phyloP scores from a whole-genome alignment of 2,888 invertebrate genomes.

The Volucella inflata region DNA sequence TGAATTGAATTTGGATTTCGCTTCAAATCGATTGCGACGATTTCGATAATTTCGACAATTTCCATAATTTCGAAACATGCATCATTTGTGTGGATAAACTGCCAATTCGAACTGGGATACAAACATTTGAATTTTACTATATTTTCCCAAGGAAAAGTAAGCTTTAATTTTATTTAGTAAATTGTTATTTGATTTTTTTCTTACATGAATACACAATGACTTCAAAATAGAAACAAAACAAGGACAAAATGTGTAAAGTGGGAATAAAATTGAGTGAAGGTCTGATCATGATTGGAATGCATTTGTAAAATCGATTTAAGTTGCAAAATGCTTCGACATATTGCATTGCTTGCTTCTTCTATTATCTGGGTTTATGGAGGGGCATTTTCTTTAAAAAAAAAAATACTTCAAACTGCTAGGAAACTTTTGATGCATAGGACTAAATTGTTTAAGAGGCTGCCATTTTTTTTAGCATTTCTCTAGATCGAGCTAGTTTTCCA shows the following conservation, averaged over 20 bases:
- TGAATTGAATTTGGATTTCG: constrained; percentile 31
- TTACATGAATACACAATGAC: background rate
- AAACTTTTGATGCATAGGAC: no score
- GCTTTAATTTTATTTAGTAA: background rate
- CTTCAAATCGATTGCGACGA: constrained; percentile 38
- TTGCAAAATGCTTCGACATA: constrained; percentile 11
- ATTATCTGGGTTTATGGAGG: constrained; percentile 8
- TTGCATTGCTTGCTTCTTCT: constrained; percentile 12
- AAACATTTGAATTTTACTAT: constrained; percentile 21
- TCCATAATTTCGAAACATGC: constrained; percentile 48
- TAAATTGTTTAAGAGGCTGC: no score
- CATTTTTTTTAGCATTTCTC: no score
- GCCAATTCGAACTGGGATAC: constrained; percentile 49
- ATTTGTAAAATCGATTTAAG: constrained; percentile 34
- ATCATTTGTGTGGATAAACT: constrained; percentile 66
- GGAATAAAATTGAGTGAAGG: constrained; percentile 19
- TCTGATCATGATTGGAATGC: constrained; percentile 34
- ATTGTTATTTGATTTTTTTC: background rate
- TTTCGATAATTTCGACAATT: background rate
- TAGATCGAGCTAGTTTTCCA: no score
- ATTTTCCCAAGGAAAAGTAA: constrained; percentile 26
- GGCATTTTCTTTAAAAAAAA: background rate
- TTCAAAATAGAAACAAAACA: background rate
- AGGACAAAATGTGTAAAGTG: background rate
- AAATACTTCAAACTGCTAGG: no score